Conservation (phyloP, 2,113 vertebrate species). For the Aviceda subcristata region DNA sequence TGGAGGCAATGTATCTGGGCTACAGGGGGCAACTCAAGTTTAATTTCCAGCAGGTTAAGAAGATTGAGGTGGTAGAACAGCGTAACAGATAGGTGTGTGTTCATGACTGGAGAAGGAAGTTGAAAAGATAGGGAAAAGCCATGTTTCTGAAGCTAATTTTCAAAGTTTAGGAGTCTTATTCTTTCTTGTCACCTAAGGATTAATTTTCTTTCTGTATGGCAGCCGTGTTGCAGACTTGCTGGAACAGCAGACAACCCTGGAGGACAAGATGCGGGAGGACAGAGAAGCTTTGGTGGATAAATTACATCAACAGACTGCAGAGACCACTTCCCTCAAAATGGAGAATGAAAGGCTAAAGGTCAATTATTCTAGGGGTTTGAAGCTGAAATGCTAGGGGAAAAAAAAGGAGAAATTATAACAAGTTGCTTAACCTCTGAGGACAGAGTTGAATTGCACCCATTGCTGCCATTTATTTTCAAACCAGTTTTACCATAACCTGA, state of each 20-base stretch:
- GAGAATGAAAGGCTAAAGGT: conserved; percentile 91
- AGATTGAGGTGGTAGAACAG: neutral
- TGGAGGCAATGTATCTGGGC: neutral
- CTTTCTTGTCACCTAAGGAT: neutral
- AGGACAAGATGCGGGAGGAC: conserved; percentile 79
- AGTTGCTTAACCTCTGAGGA: neutral
- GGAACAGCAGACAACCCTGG: conserved; percentile 75
- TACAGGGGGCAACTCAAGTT: neutral
- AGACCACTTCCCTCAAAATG: conserved; percentile 73
- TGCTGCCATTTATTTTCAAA: neutral
- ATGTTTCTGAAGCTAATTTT: neutral
- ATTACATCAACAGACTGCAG: conserved; percentile 76
- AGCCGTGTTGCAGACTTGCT: conserved; percentile 82
- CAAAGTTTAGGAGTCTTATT: neutral
- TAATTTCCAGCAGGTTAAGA: neutral
- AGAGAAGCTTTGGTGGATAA: conserved; percentile 75
- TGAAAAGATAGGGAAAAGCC: neutral
- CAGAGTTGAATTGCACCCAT: neutral
- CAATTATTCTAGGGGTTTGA: neutral
- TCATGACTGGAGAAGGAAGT: neutral
- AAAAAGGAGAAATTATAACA: neutral
- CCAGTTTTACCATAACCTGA: neutral
- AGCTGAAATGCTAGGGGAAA: neutral
- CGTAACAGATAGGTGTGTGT: neutral
- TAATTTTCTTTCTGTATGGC: neutral